A percentile compares a stretch with the other conserved stretches of the same genome.
phyloP scores from a whole-genome alignment of 2,888 invertebrate species.

The Apotomis turbidana region DNA sequence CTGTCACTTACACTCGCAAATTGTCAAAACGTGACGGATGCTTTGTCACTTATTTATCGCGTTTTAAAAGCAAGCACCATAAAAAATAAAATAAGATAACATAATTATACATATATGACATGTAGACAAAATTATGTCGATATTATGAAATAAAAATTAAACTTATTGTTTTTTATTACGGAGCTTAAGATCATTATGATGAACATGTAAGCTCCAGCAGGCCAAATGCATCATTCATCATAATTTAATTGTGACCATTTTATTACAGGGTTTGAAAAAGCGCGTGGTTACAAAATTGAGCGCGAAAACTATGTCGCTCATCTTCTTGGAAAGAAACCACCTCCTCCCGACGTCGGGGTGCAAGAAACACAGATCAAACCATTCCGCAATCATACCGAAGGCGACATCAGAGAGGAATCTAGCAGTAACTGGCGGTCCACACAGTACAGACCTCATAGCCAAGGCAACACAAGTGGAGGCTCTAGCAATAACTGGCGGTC shows the following conservation, averaged over 20 bases:
- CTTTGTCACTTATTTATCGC: too few relatives aligned
- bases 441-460: constrained; percentile 47
- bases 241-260: constrained; percentile 31
- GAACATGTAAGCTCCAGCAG: too few relatives aligned
- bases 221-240: too few relatives aligned
- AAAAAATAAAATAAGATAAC: too few relatives aligned
- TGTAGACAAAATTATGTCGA: too few relatives aligned
- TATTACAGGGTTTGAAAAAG: constrained; percentile 84
- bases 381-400: constrained; percentile 43
- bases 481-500: constrained; percentile 6
- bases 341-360: constrained; percentile 56
- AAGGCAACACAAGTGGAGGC: neutral
- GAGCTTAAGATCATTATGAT: too few relatives aligned
- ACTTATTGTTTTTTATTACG: too few relatives aligned
- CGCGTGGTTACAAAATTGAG: constrained; percentile 88
- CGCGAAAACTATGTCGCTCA: constrained; percentile 82
- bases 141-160: too few relatives aligned
- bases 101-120: too few relatives aligned
- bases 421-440: constrained; percentile 19
- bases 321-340: constrained; percentile 57
- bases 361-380: constrained; percentile 53
- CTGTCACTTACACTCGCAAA: too few relatives aligned
- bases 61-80: too few relatives aligned
- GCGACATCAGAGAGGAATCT: neutral
- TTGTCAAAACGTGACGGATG: too few relatives aligned